Evolutionary conservation across 2,888 invertebrate genomes (phyloP), one percentile per base, ranked within the genome.

Genomic region (Criorhina ranunculi): DNA sequence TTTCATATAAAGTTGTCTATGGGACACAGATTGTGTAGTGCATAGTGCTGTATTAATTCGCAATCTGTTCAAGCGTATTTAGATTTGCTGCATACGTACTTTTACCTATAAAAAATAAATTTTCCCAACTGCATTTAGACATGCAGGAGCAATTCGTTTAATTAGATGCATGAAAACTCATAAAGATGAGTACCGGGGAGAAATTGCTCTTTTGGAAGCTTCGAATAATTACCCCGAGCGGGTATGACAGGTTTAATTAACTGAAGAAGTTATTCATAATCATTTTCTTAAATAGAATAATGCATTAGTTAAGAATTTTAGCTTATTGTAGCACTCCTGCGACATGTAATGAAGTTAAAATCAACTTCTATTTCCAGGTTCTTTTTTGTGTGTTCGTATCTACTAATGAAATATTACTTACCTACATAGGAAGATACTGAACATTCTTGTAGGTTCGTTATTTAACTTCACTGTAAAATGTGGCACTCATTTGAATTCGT

Each of bases 161-260:
- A 90, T 90, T 90, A 90, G 90, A 90, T 90, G 90, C 90, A 90
- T 90, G 89, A 89, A 88, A 90, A 89, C 90, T 90, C 90, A 90
- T 90, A 90, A 90, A 90, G 90, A 90, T 89, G 90, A 90, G 90
- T 90, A 90, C 89, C 86, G 86, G 40, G 64, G 24, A 75, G 69
- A 46, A 80, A 49, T 70, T 86, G 86, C 57, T 77, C 87, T 69
- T 83, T 86, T 83, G 12, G 37, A 17, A 60, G 66, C 67, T 67
- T 53, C 53, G 33, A 75, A 75, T 67, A 82, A 86, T 87, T 86
- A 87, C 79, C 75, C 72, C 51, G 79, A n/a, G n/a, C n/a, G n/a
- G n/a, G n/a, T 57, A 55, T 66, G 75, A 33, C 44, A 80, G 37
- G 51, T 42, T 67, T 73, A 80, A 73, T 80, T 67, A 67, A 60